Evolutionary conservation across 1,140 invertebrate species (phyloP), one percentile per base, ranked within the genome.

Genomic region (Epicauta chinensis): DNA sequence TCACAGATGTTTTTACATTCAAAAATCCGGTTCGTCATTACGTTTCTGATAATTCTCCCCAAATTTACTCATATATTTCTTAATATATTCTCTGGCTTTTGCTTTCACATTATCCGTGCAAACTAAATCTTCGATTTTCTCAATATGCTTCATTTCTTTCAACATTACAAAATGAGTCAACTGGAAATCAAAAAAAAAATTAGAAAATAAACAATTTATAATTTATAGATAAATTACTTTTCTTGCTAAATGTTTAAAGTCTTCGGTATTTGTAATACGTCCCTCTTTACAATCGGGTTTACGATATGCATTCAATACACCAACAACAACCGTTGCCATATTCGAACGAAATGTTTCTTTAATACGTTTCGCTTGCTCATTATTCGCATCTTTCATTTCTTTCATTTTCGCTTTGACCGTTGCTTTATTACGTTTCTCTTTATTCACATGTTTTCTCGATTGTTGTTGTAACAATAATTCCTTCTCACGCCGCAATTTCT

Each of bases 21-120:
- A 58, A 58, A 50, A 56, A n/a, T 67, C 65, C 0, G 62, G 56
- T 37, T 65, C 64, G 48, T 67, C 65, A 16, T 61, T 60, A 14
- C 62, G 77, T 58, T 81, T 76, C 53, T 75, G 74, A 64, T 87
- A 87, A 15, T 81, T 74, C 11, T 81, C 76, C 1, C 86, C 91
- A 74, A 91, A 96, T 72, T 93, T 94, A 6, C 81, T 81, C 94
- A 98, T 98, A 69, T 97, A 98, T 69, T 95, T 96, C 59, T 82
- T 84, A 14, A 98, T 89, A 73, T 91, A 98, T 70, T 95, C 94
- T 69, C 87, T 89, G 1, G 93, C 90, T 75, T 97, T 97, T 53
- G 87, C 81, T 58, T 89, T 90, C 0, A 97, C 93, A 54, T 89
- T 93, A 48, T 97, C 92, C 54, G 90, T 94, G 58, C 93, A 90